Conservation (phyloP, 2,113 vertebrate species). For the Podilymbus podiceps region DNA sequence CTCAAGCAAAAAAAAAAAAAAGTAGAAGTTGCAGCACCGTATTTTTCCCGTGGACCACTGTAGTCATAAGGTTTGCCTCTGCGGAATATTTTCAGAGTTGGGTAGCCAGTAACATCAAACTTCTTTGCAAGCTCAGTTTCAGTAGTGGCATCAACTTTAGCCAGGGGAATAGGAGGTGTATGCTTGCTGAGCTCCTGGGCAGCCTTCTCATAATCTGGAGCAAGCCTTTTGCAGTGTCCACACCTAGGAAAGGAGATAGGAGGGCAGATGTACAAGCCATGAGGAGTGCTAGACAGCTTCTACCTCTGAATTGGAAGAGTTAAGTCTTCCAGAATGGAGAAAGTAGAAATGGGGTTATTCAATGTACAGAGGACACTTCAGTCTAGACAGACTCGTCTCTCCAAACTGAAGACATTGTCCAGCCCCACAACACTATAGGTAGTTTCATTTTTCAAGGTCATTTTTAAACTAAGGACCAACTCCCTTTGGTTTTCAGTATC, state of each 20-base stretch:
- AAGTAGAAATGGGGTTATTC: not conserved
- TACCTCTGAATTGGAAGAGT: not conserved
- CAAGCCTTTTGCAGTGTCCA: conserved; percentile 94
- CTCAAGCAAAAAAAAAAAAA: not conserved
- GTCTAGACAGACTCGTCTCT: not conserved
- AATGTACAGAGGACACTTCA: not conserved
- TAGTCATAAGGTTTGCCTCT: conserved; percentile 92
- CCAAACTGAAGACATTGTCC: not conserved
- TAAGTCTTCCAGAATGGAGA: not conserved
- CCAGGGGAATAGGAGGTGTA: conserved; percentile 86
- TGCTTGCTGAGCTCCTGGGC: conserved; percentile 86
- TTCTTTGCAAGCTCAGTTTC: conserved; percentile 84
- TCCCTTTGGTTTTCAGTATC: not conserved
- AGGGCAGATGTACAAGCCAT: not conserved
- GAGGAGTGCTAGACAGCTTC: not conserved
- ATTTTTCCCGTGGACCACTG: conserved; percentile 89
- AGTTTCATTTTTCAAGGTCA: not conserved
- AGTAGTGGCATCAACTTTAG: conserved; percentile 88
- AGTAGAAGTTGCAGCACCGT: conserved; percentile 66
- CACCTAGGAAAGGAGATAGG: conserved; percentile 77
- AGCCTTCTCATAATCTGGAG: conserved; percentile 95
- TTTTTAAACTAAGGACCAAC: not conserved
- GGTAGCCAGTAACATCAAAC: conserved; percentile 89
- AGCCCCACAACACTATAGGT: not conserved
- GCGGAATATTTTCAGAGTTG: conserved; percentile 95